Evolutionary conservation across 64 coral and sea anemone genomes (phyloP), one percentile per base, ranked within the genome.

Genomic region (Porites australiensis): DNA sequence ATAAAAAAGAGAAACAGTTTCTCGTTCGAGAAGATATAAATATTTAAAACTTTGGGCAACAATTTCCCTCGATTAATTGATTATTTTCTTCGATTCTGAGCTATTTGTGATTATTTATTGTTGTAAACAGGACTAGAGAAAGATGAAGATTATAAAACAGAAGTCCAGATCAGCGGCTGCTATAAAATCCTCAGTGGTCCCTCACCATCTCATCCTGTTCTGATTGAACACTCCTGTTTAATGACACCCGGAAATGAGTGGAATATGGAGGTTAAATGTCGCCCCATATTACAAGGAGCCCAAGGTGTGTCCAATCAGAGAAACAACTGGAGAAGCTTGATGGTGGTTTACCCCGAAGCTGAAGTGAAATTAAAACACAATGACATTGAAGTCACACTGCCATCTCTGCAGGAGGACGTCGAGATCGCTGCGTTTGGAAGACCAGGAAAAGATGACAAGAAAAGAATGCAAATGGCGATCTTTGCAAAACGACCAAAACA

Each of bases 401-500:
- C 79, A 3, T 2, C 37, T 19, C 79, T 82, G 37, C 0, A 8
- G 27, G 27, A 82, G 48, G 79, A 82, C 79, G 16, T 65, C 47
- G 58, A 82, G 44, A 82, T 82, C 44, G 79, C 79, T 3, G 79
- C 79, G 6, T 82, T 82, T 46, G 79, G 79, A 64, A 61, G 60
- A 10, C 79, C 79, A 82, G 79, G 60, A 64, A 82, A 18, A 46
- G 59, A 46, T 15, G 79, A 82, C 59, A 22, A 64, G 79, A 82
- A 82, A 64, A 58, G 79, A 65, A 82, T 82, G 79, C 58, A 82
- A 82, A 82, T 82, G 79, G 79, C 58, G 60, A 50, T 82, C 59
- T 66, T 82, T 64, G 79, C 21, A 6, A 47, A 46, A 49, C 60
- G 45, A 15, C 79, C 79, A 18, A 82, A 5, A 45, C 79, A 82